Evolutionary conservation across 1,140 invertebrate species (phyloP).

Genomic region (Pogonognathellus flavescens): DNA sequence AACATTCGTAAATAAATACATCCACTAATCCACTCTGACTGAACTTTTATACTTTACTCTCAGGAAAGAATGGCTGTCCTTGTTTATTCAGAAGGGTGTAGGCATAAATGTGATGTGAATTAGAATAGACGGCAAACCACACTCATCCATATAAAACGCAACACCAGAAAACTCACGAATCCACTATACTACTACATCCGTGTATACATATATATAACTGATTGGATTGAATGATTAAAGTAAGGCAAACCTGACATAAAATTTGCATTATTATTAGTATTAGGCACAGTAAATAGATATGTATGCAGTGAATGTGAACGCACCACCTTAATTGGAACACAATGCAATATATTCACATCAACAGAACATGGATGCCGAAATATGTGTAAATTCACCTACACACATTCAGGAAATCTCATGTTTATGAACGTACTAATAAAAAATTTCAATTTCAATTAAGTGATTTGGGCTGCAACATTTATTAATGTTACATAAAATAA

Average conservation of each 20-base stretch:
- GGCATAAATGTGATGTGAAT: background rate
- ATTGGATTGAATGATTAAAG: background rate
- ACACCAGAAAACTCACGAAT: background rate
- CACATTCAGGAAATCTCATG: no score
- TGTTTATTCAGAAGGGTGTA: conserved; percentile 44
- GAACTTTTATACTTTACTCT: background rate
- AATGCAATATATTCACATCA: no score
- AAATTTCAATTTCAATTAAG: no score
- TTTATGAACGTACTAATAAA: no score
- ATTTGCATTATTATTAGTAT: conserved; percentile 37
- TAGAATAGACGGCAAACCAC: background rate
- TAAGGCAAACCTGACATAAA: conserved; percentile 44
- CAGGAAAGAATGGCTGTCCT: background rate
- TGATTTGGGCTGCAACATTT: no score
- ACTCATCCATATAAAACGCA: background rate
- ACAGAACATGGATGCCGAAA: no score
- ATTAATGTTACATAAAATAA: no score
- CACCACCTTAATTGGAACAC: no score
- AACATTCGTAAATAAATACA: no score
- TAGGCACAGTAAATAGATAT: background rate
- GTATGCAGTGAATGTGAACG: no score
- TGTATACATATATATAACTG: background rate
- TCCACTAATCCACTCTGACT: no score
- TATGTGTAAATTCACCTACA: no score
- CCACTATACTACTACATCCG: background rate